These are phyloP conservation scores for Eugnorisma glareosa DNA, from an alignment of 2,888 invertebrate species.

Conservation along the genomic window DNA sequence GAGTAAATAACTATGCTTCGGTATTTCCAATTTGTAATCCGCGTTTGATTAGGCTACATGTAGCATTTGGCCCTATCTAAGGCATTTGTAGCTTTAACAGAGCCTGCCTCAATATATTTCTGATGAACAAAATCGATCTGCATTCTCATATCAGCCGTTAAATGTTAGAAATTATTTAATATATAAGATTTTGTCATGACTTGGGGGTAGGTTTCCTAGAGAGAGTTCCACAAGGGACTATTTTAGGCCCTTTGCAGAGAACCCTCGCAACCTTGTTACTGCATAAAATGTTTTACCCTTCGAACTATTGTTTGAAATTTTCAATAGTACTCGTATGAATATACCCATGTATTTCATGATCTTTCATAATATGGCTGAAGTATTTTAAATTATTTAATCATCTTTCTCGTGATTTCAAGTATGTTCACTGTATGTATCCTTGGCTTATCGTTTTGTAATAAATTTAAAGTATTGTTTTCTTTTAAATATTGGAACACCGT, in stretches of 20 bases:
- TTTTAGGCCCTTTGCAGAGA: constrained; percentile 4
- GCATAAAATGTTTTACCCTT: background rate
- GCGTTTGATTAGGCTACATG: constrained; percentile 49
- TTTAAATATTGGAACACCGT: constrained; percentile 48
- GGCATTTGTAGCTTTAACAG: constrained; percentile 36
- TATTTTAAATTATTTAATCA: background rate
- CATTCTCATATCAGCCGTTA: constrained; percentile 8
- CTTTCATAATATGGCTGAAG: background rate
- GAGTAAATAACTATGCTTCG: constrained; percentile 54
- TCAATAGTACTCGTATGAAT: background rate
- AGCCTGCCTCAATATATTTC: constrained; percentile 44
- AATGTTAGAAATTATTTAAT: constrained; percentile 15
- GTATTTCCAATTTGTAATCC: constrained; percentile 63
- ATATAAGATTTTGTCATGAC: background rate
- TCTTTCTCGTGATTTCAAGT: constrained; percentile 13
- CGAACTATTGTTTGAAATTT: background rate
- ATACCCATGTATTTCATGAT: too few species aligned
- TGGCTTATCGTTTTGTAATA: constrained; percentile 35
- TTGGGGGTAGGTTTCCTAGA: background rate
- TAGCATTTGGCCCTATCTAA: constrained; percentile 45
- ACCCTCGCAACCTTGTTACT: background rate
- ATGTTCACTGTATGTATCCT: constrained; percentile 9
- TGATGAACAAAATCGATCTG: constrained; percentile 13
- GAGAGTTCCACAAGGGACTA: constrained; percentile 34
- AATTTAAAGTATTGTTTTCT: constrained; percentile 46